Conservation (phyloP, 2,888 invertebrate species). For the Mylabris sibirica region DNA sequence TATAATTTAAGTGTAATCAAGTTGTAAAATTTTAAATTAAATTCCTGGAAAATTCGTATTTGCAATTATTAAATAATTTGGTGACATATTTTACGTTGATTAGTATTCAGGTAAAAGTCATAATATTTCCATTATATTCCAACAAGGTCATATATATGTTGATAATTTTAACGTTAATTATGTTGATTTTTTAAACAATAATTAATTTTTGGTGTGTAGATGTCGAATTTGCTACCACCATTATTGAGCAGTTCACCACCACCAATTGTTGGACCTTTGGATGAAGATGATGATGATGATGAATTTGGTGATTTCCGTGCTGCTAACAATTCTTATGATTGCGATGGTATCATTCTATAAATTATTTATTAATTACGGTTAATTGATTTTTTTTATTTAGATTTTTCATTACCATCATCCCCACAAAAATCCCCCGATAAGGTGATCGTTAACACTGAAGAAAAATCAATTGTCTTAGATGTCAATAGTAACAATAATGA, state of each 20-base stretch:
- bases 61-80: background rate
- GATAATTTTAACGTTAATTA: background rate
- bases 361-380: background rate
- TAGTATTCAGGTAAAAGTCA: conserved; percentile 27
- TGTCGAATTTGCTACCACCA: conserved; percentile 65
- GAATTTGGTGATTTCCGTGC: conserved; percentile 71
- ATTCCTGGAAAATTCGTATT: background rate
- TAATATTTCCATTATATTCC: background rate
- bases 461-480: conserved; percentile 28
- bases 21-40: background rate
- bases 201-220: conserved; percentile 40
- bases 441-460: conserved; percentile 28
- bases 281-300: conserved; percentile 63
- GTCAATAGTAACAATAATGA: conserved; percentile 32
- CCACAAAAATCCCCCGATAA: conserved; percentile 39
- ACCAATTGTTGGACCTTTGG: conserved; percentile 62
- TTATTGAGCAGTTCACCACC: conserved; percentile 67
- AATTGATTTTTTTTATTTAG: conserved; percentile 20
- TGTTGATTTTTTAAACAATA: background rate
- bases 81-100: conserved; percentile 30
- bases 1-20: background rate
- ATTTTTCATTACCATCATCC: conserved; percentile 37
- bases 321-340: conserved; percentile 55
- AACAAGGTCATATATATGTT: background rate
- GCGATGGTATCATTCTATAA: conserved; percentile 49